Conservation (phyloP, 1,140 invertebrate species). For the Magallana angulata region DNA sequence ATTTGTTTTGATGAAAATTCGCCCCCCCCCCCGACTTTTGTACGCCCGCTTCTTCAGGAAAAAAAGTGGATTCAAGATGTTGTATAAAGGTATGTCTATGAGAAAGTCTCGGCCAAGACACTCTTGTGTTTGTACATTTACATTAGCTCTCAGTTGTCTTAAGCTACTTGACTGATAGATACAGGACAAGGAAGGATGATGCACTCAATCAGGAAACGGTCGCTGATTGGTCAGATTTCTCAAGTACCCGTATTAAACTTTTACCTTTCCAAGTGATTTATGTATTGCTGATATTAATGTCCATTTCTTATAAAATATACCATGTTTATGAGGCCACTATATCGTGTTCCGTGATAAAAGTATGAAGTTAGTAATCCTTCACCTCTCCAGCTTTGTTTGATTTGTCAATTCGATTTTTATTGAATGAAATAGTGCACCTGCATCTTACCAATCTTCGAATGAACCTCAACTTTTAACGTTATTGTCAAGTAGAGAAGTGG, state of each 20-base stretch:
- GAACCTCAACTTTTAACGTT: background rate
- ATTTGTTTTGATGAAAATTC: too few species aligned
- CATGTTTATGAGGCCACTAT: background rate
- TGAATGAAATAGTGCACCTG: background rate
- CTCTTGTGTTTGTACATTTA: too few species aligned
- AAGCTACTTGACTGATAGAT: too few species aligned
- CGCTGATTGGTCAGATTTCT: constrained; percentile 12
- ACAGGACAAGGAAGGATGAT: background rate
- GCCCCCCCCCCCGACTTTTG: too few species aligned
- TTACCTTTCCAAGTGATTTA: background rate
- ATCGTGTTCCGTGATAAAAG: background rate
- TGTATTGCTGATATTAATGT: background rate
- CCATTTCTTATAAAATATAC: constrained; percentile 1
- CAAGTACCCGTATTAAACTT: background rate
- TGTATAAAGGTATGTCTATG: too few species aligned
- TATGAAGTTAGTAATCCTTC: background rate
- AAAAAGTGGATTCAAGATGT: too few species aligned
- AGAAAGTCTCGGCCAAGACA: too few species aligned
- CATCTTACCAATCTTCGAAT: background rate
- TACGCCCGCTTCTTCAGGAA: too few species aligned
- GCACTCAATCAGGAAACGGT: background rate
- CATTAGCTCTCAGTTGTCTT: too few species aligned
- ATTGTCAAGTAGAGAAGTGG: background rate
- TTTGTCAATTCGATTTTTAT: constrained; percentile 7
- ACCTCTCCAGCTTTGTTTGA: background rate